phyloP scores from a whole-genome alignment of 30 jellyfish, hydroid and myxozoan genomes.

The Chironex yamaguchii region DNA sequence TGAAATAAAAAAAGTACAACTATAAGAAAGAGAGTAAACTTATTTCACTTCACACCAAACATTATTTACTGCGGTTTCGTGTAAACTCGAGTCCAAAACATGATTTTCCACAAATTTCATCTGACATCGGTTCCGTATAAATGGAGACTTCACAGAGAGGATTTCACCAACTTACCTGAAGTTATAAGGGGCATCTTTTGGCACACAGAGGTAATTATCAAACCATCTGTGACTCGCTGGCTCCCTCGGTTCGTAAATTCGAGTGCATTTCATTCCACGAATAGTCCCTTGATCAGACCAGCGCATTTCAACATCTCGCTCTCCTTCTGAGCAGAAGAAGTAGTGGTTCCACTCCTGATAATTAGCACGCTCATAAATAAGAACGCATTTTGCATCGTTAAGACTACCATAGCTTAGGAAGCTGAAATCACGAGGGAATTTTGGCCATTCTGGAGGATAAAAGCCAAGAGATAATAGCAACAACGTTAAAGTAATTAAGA shows the following conservation, averaged over 20 bases:
- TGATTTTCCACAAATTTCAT: no score
- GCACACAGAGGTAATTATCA: conserved; percentile 91
- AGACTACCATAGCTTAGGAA: conserved; percentile 53
- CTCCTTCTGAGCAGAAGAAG: conserved; percentile 94
- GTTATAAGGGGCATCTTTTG: conserved; percentile 89
- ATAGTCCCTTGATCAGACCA: conserved; percentile 96
- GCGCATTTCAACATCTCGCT: conserved; percentile 89
- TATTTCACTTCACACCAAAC: no score
- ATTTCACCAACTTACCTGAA: conserved; percentile 85
- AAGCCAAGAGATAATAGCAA: background rate
- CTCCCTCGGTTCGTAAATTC: conserved; percentile 89
- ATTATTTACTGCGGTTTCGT: no score
- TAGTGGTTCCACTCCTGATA: conserved; percentile 92
- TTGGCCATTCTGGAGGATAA: conserved; percentile 88
- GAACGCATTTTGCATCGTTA: conserved; percentile 71
- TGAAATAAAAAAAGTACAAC: no score
- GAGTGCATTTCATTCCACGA: conserved; percentile 91
- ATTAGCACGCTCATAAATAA: conserved; percentile 92
- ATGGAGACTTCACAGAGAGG: no score
- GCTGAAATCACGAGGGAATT: conserved; percentile 86
- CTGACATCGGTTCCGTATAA: no score
- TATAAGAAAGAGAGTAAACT: no score
- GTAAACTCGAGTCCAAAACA: no score
- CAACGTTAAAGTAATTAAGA: background rate
- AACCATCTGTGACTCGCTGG: conserved; percentile 82